phyloP scores from a whole-genome alignment of 2,113 vertebrate species.

The Syngnathus scovelli region DNA sequence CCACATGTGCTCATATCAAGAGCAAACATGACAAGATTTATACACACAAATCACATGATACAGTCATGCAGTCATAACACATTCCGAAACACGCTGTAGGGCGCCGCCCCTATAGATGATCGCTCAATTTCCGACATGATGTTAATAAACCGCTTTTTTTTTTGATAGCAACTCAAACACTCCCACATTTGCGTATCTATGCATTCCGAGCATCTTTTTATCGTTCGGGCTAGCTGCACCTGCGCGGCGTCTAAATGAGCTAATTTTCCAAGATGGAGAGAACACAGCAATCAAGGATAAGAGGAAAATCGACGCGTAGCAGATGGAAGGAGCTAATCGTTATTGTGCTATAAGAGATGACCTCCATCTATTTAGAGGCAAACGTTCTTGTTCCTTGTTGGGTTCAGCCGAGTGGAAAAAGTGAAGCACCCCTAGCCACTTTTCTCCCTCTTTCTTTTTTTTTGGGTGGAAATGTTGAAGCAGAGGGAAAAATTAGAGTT shows the following conservation, averaged over 20 bases:
- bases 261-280: slow-evolving; percentile 72
- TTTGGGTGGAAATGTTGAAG: slow-evolving; percentile 41
- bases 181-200: slow-evolving; percentile 27
- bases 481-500: slow-evolving; percentile 57
- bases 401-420: not conserved
- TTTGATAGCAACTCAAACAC: slow-evolving; percentile 6
- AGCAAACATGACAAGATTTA: slow-evolving; percentile 39
- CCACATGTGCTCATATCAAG: slow-evolving; percentile 59
- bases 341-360: slow-evolving; percentile 77
- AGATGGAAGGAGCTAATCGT: slow-evolving; percentile 77
- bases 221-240: slow-evolving; percentile 53
- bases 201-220: slow-evolving; percentile 15
- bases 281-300: slow-evolving; percentile 72
- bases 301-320: slow-evolving; percentile 59
- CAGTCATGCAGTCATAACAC: not conserved
- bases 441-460: slow-evolving; percentile 19
- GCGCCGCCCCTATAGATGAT: too few species aligned
- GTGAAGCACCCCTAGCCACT: slow-evolving; percentile 26
- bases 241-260: slow-evolving; percentile 70
- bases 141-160: slow-evolving; percentile 9
- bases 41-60: slow-evolving; percentile 9
- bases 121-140: too few species aligned
- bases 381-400: not conserved
- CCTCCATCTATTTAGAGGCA: slow-evolving; percentile 60
- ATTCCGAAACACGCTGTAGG: slow-evolving; percentile 14